A percentile compares a stretch with the other conserved stretches of the same genome.
These are phyloP conservation scores for Garra rufa DNA, from an alignment of 2,113 vertebrate genomes.

Conservation along the genomic window DNA sequence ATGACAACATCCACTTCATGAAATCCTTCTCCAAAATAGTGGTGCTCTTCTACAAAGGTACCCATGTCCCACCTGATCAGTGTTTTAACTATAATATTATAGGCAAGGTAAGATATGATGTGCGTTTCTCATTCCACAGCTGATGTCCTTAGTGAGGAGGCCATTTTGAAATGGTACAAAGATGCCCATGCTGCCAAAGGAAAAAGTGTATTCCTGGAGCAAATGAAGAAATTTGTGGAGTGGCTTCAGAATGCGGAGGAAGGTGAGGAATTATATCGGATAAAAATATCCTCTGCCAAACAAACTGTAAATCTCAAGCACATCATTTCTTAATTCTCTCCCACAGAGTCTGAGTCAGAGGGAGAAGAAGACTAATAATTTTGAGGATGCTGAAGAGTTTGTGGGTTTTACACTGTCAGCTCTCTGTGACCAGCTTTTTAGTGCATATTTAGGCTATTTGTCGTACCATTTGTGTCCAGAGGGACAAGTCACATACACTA, in stretches of 20 bases:
- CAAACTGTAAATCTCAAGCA: neutral
- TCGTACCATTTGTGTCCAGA: constrained; percentile 75
- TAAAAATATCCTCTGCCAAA: constrained; percentile 3
- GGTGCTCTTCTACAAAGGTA: constrained; percentile 94
- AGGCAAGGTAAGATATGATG: neutral
- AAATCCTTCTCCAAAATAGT: constrained; percentile 97
- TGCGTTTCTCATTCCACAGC: constrained; percentile 67
- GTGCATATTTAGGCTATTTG: constrained; percentile 72
- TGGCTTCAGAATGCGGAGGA: constrained; percentile 93
- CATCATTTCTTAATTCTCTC: constrained; percentile 57
- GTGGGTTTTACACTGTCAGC: neutral
- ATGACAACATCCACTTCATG: constrained; percentile 96
- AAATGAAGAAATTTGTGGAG: constrained; percentile 95
- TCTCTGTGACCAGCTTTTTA: constrained; percentile 45
- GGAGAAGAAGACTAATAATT: constrained; percentile 81
- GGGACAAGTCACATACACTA: constrained; percentile 70
- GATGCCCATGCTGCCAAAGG: constrained; percentile 89
- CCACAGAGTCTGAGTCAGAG: constrained; percentile 88
- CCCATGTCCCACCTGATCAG: neutral
- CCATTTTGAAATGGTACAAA: constrained; percentile 92
- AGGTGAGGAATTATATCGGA: constrained; percentile 71
- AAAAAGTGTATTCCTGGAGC: constrained; percentile 91
- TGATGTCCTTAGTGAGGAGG: constrained; percentile 91
- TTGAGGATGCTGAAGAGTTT: constrained; percentile 30
- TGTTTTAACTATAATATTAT: neutral